Conservation (phyloP, 1,140 invertebrate genomes). For the Leptoteleia sp. region DNA sequence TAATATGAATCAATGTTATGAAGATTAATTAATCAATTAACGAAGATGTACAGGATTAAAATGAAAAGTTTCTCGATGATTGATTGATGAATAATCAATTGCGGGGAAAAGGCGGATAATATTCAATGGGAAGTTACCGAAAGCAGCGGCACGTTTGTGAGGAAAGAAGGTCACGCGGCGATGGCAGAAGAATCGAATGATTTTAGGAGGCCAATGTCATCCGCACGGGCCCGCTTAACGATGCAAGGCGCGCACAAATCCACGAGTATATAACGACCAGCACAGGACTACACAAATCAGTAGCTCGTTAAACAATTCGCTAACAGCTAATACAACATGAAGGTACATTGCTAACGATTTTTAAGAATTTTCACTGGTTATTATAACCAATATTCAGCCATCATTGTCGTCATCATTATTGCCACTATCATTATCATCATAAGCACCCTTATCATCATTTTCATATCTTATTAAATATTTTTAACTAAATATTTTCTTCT, state of each 20-base stretch:
- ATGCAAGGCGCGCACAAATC: constrained; percentile 75
- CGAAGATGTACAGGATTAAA: too few relatives aligned
- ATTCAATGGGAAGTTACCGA: constrained; percentile 26
- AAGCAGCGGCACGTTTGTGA: constrained; percentile 25
- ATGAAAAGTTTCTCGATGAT: too few relatives aligned
- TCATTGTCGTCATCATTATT: too few relatives aligned
- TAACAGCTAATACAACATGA: constrained; percentile 73
- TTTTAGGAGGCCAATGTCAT: constrained; percentile 81
- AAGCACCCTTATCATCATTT: too few relatives aligned
- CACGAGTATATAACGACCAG: constrained; percentile 75
- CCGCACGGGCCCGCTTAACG: constrained; percentile 67
- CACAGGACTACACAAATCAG: constrained; percentile 73
- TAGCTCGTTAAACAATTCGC: constrained; percentile 72
- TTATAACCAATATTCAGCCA: too few relatives aligned
- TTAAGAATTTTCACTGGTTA: too few relatives aligned
- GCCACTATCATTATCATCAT: too few relatives aligned
- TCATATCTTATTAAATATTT: too few relatives aligned
- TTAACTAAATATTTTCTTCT: too few relatives aligned
- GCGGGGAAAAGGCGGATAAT: constrained; percentile 1
- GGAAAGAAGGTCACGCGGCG: constrained; percentile 49
- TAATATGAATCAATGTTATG: too few relatives aligned
- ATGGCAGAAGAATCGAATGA: constrained; percentile 70
- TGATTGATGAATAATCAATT: constrained; percentile 15
- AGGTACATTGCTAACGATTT: constrained; percentile 69
- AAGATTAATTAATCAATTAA: too few relatives aligned